Base-by-base conservation (phyloP, 2,888 invertebrate species). In the Mesorhabditis belari region DNA sequence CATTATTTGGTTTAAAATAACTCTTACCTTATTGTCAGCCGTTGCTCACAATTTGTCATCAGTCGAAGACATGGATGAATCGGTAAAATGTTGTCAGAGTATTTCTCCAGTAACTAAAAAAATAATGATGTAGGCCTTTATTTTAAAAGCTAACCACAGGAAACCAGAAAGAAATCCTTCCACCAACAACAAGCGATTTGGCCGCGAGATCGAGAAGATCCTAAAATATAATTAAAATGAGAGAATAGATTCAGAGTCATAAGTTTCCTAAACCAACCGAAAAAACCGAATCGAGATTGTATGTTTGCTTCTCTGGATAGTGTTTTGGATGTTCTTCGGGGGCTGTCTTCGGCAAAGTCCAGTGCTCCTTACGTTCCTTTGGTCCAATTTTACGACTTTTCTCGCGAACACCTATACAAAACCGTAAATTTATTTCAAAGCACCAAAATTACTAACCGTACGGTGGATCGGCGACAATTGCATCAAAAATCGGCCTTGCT, bases 81-180 rank as follows among this genome's bases (percentile, higher is more conserved):
- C 0, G 96, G 95, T 21, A 96, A 82, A 62, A 88, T 87, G 0
- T 87, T 80, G 5, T 81, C 81, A 57, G 75, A 73, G 71, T 84
- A 84, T 26, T 83, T 83, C 74, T 26, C 62, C 56, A 66, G 58
- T 58, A 64, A 23, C 61, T 57, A 29, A 21, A 28, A 66, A 53
- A 44, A 52, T n/a, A 28, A 23, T 5, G 3, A 25, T 23, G 23
- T 29, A 19, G 26, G 5, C n/a, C 17, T 23, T 19, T 12, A 50
- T 53, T 27, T 19, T n/a, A 24, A 44, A 24, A 56, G 12, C 29
- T 21, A 49, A 19, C 55, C 44, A 93, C 85, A 26, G 98, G 98
- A 76, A 93, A 88, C 96, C 96, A 98, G 84, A 90, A 94, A 0
- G 96, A 93, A 21, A 98, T 84, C 66, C 91, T 85, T 0, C 93